phyloP scores from a whole-genome alignment of 37 sponge, comb jelly and placozoan genomes.

The Halisarca cf. caerulea region DNA sequence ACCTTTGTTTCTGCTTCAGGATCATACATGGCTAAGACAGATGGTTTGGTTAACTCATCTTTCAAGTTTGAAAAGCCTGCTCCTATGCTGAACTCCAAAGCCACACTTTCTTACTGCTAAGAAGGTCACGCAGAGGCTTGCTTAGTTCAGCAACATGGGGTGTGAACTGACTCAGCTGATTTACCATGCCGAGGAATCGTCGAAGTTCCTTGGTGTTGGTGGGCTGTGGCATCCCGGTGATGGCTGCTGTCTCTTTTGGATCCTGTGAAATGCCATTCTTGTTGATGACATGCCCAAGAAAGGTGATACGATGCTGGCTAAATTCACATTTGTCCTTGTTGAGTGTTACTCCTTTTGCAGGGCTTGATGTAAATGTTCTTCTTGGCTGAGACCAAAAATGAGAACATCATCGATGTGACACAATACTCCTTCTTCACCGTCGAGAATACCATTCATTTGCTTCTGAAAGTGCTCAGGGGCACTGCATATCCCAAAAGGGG shows the following conservation, averaged over 20 bases:
- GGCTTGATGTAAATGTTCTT: slow-evolving; percentile 40
- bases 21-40: slow-evolving; percentile 39
- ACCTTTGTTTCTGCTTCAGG: slow-evolving; percentile 18
- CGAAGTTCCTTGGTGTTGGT: slow-evolving; percentile 16
- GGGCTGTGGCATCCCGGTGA: slow-evolving; percentile 39
- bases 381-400: neutral
- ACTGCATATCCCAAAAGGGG: slow-evolving; percentile 35
- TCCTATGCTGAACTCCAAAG: slow-evolving; percentile 27
- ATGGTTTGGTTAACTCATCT: slow-evolving; percentile 38
- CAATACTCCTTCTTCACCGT: slow-evolving; percentile 27
- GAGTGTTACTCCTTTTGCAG: slow-evolving; percentile 39
- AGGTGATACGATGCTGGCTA: neutral
- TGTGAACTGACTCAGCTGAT: slow-evolving; percentile 1
- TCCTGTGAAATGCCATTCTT: slow-evolving; percentile 19
- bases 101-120: slow-evolving; percentile 34
- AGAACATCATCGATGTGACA: slow-evolving; percentile 24
- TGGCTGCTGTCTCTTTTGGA: slow-evolving; percentile 35
- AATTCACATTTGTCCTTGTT: slow-evolving; percentile 54
- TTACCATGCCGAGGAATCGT: slow-evolving; percentile 49
- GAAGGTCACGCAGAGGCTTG: slow-evolving; percentile 39
- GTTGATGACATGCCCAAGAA: slow-evolving; percentile 49
- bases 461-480: slow-evolving; percentile 37
- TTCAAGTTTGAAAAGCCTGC: slow-evolving; percentile 26
- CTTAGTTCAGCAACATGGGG: slow-evolving; percentile 33
- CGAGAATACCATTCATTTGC: slow-evolving; percentile 21